Percentiles rank a stretch among this genome's conserved stretches.
Evolutionary conservation across 2,113 vertebrate genomes (phyloP).

Genomic region (Fukomys damarensis): DNA sequence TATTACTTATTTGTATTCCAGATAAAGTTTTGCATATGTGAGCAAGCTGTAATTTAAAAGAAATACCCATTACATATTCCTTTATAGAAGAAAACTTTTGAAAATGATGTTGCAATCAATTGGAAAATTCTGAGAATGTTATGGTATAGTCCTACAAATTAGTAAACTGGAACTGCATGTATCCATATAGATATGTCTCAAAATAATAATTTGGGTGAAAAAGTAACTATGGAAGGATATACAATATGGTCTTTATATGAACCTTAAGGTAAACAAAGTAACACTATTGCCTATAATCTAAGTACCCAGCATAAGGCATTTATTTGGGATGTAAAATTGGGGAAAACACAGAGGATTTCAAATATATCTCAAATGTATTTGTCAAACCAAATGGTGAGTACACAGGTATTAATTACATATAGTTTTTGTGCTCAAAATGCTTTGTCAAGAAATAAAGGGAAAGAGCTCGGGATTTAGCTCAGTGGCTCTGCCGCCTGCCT

Average conservation of each 20-base stretch:
- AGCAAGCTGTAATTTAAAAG: background rate
- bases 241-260: background rate
- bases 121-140: background rate
- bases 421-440: background rate
- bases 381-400: background rate
- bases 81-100: conserved; percentile 7
- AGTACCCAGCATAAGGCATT: background rate
- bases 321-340: background rate
- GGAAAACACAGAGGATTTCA: background rate
- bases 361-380: background rate
- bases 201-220: background rate
- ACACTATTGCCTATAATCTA: background rate
- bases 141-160: background rate
- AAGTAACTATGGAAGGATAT: background rate
- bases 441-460: conserved; percentile 33
- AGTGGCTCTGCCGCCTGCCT: no score
- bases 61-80: background rate
- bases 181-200: background rate
- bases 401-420: background rate
- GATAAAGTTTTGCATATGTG: background rate
- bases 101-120: background rate
- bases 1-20: background rate
- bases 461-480: no score
- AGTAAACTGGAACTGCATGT: background rate
- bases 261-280: background rate